Conservation (phyloP, 1,140 invertebrate genomes). For the Eubasilissa regina region DNA sequence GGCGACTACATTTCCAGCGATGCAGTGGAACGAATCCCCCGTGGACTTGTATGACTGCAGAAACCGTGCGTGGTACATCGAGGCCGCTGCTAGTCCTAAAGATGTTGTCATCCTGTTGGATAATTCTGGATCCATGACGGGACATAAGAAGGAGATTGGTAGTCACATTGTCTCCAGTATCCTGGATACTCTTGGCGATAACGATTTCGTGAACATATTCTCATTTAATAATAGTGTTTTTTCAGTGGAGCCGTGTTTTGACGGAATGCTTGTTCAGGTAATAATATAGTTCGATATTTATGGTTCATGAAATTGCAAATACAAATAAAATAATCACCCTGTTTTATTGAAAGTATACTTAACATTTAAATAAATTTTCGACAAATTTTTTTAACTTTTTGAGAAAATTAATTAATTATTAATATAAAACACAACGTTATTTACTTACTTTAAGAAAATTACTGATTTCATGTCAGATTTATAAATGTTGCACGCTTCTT, state of each 20-base stretch:
- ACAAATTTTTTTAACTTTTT: no score
- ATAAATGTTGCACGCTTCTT: no score
- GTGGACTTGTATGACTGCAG: constrained; percentile 92
- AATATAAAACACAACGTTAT: no score
- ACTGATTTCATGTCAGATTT: no score
- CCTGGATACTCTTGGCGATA: constrained; percentile 96
- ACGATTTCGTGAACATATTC: constrained; percentile 98
- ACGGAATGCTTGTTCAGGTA: constrained; percentile 87
- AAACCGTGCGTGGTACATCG: constrained; percentile 94
- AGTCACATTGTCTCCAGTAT: constrained; percentile 95
- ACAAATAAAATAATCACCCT: no score
- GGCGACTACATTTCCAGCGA: constrained; percentile 71
- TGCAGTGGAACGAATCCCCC: constrained; percentile 80
- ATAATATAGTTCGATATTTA: not conserved
- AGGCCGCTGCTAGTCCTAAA: constrained; percentile 96
- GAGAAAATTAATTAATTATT: no score
- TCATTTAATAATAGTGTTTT: constrained; percentile 85
- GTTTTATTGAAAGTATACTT: no score
- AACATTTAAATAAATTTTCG: no score
- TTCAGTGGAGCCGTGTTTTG: constrained; percentile 90
- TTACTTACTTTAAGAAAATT: no score
- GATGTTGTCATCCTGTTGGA: constrained; percentile 97
- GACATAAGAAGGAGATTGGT: constrained; percentile 92
- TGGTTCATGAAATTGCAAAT: no score
- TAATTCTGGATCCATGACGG: constrained; percentile 97